These are phyloP conservation scores for Cirrhinus mrigala DNA, from an alignment of 2,797 vertebrate genomes.

Conservation along the genomic window DNA sequence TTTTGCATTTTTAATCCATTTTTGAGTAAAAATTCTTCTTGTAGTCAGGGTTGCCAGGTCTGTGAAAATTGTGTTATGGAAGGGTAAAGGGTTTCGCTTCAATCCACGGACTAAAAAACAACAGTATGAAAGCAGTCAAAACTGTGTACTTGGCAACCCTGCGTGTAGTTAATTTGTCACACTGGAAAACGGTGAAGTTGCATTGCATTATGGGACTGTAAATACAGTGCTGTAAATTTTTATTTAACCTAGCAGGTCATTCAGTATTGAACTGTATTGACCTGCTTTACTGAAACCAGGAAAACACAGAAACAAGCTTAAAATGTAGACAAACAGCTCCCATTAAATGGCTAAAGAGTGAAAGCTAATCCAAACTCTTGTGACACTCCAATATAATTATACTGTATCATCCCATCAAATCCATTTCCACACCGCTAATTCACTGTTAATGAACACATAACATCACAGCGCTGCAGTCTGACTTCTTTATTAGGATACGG, in stretches of 20 bases:
- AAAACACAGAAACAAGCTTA: background rate
- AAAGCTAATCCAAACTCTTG: background rate
- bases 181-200: background rate
- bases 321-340: background rate
- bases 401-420: slow-evolving; percentile 31
- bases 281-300: background rate
- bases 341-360: background rate
- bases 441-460: slow-evolving; percentile 20
- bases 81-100: background rate
- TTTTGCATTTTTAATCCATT: background rate
- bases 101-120: background rate
- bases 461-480: background rate
- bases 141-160: background rate
- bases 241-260: background rate
- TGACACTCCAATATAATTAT: slow-evolving; percentile 24
- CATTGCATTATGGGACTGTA: background rate
- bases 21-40: too few species aligned
- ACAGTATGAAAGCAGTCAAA: background rate
- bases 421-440: slow-evolving; percentile 24
- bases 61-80: too few species aligned
- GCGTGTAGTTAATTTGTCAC: background rate
- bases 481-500: slow-evolving; percentile 23
- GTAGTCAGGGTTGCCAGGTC: background rate
- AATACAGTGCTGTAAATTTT: background rate
- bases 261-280: background rate